Percentiles rank a stretch among this genome's conserved stretches.
phyloP scores from a whole-genome alignment of 2,113 vertebrate genomes.

The Hypomesus transpacificus region DNA sequence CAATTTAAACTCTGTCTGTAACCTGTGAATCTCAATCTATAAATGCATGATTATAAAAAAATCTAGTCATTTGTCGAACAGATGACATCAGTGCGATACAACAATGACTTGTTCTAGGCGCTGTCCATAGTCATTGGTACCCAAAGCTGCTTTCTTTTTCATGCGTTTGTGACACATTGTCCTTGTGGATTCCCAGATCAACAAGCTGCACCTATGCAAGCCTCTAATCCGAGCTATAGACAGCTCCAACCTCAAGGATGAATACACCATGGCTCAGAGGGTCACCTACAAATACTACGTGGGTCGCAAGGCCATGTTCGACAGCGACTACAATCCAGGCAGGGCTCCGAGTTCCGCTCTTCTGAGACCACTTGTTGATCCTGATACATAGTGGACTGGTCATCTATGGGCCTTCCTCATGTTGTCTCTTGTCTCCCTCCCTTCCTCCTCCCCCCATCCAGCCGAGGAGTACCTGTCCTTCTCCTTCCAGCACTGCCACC shows the following conservation, averaged over 20 bases:
- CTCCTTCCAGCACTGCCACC: slow-evolving; percentile 90
- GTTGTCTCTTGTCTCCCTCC: neutral
- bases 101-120: no score
- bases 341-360: neutral
- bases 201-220: slow-evolving; percentile 96
- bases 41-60: no score
- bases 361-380: neutral
- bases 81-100: no score
- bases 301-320: slow-evolving; percentile 97
- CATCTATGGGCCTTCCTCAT: no score
- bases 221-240: slow-evolving; percentile 96
- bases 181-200: slow-evolving; percentile 76
- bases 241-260: slow-evolving; percentile 93
- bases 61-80: neutral
- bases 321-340: slow-evolving; percentile 97
- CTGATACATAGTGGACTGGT: neutral
- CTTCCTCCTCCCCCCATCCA: slow-evolving; percentile 43
- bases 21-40: neutral
- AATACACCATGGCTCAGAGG: slow-evolving; percentile 89
- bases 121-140: no score
- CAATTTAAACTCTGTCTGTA: no score
- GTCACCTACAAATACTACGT: slow-evolving; percentile 96
- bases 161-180: neutral
- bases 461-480: slow-evolving; percentile 93
- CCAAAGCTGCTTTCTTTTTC: no score